Evolutionary conservation across 1,140 invertebrate species (phyloP), one percentile per base, ranked within the genome.

Genomic region (Diuraphis noxia): DNA sequence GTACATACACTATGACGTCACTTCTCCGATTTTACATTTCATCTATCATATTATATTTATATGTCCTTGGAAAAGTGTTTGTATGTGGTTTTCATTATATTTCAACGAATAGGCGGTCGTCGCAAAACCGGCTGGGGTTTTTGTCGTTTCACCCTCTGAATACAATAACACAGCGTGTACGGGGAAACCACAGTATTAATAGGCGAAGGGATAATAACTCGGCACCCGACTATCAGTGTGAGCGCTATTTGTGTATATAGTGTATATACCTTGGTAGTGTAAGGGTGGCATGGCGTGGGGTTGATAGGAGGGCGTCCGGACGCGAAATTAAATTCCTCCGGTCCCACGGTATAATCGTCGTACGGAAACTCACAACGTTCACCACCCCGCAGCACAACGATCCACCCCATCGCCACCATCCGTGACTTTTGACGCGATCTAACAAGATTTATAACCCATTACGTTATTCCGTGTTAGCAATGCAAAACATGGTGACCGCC

Each of bases 401-500:
- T 19, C 19, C 46, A 21, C 46, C 17, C 19, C 46, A 6, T 21
- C 17, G 2, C 30, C 38, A 8, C 43, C n/a, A 2, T n/a, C 84
- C 25, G 17, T 13, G 49, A 49, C 34, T 88, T 63, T 88, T 63
- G 86, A 72, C 40, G 88, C 85, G 36, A 56, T 87, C 49, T 41
- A 56, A 87, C 49, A 87, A 56, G 85, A 87, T 87, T 87, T 87
- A 87, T 56, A 87, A 77, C 56, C 88, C 88, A 77, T 89, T 89
- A 77, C 88, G 38, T 43, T 77, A 38, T 77, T 77, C 10, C 63
- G 34, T 85, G 41, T 63, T 72, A n/a, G 56, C 52, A 63, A 88
- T 88, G 87, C 56, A 88, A 88, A 88, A 88, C 52, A 46, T 17
- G 38, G 38, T n/a, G 52, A 41, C 86, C 46, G 38, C 52, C 52